Conservation (phyloP, 1,140 invertebrate genomes). For the Aethina tumida region DNA sequence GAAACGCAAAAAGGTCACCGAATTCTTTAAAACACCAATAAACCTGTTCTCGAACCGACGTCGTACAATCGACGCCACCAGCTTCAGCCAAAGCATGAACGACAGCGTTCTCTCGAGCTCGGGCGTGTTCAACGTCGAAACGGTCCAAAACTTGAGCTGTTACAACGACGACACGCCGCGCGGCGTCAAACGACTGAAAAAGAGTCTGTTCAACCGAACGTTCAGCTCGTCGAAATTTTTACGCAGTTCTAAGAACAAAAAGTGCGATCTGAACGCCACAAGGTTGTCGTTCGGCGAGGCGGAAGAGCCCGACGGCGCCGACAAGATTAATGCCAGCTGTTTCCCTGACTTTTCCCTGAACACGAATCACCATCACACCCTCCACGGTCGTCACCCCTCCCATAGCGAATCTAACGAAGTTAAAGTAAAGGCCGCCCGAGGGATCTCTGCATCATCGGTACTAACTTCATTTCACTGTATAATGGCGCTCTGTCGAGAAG, state of each 20-base stretch:
- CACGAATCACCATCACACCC: constrained; percentile 10
- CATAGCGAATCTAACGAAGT: constrained; percentile 21
- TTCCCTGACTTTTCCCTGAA: constrained; percentile 31
- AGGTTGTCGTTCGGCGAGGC: constrained; percentile 21
- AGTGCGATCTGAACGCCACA: constrained; percentile 20
- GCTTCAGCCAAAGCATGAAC: constrained; percentile 25
- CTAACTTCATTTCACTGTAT: constrained; percentile 32
- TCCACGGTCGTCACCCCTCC: no score
- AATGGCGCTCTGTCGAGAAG: no score
- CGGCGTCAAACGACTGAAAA: constrained; percentile 23
- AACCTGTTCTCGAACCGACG: constrained; percentile 32
- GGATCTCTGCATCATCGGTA: constrained; percentile 30
- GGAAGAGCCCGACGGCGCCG: constrained; percentile 15
- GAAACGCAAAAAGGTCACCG: constrained; percentile 26
- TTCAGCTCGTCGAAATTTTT: constrained; percentile 32
- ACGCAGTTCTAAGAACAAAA: constrained; percentile 17
- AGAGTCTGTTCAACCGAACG: constrained; percentile 31
- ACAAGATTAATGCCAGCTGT: constrained; percentile 29
- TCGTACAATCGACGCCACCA: constrained; percentile 27
- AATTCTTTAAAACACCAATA: constrained; percentile 32
- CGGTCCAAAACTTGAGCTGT: constrained; percentile 26
- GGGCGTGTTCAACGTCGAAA: constrained; percentile 30
- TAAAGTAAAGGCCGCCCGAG: constrained; percentile 19
- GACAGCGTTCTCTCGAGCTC: constrained; percentile 31
- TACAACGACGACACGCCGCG: constrained; percentile 15